Evolutionary conservation across 2,797 vertebrate genomes (phyloP), one percentile per base, ranked within the genome.

Genomic region (Sparus aurata): DNA sequence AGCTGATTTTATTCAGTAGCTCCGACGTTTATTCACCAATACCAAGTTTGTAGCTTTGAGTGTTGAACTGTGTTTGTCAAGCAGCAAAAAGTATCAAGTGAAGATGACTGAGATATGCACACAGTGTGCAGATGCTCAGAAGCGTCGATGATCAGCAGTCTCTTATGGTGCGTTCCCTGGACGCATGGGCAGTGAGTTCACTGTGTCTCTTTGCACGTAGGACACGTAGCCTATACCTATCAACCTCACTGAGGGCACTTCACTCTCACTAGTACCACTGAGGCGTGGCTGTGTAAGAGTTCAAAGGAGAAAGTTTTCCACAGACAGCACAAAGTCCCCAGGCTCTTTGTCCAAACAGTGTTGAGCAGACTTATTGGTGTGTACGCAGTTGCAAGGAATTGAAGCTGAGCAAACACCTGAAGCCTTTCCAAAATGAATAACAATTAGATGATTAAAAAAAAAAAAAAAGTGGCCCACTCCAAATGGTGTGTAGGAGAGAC

Each of bases 401-500:
- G 71, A 75, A 82, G 80, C 68, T 61, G 61, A 82, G 77, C 67
- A 81, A 86, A 90, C 77, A 85, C 83, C 82, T 83, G 85, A 87
- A 72, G 78, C 60, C 22, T 69, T 47, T 79, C 64, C 10, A 83
- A 83, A 90, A 72, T 74, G 73, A 87, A 91, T 88, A 85, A 85
- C 83, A 89, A 86, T 86, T 77, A 85, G 76, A 52, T 70, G 50
- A 78, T 80, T 83, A 27, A 86, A 54, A 57, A 25, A 50, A 76
- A 46, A 86, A 59, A 57, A 25, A 50, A 76, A 46, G 66, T 68
- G 47, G 27, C 67, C 59, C 55, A 49, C 52, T 83, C 74, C 79
- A 87, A 87, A 76, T 82, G 77, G 63, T 85, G 85, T 87, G 90
- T 85, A 79, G 88, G 87, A 89, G 87, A 87, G 79, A 82, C 90